Percentiles rank a stretch among this genome's conserved stretches.
Evolutionary conservation across 2,113 vertebrate species (phyloP).

Genomic region (Ochotona curzoniae): DNA sequence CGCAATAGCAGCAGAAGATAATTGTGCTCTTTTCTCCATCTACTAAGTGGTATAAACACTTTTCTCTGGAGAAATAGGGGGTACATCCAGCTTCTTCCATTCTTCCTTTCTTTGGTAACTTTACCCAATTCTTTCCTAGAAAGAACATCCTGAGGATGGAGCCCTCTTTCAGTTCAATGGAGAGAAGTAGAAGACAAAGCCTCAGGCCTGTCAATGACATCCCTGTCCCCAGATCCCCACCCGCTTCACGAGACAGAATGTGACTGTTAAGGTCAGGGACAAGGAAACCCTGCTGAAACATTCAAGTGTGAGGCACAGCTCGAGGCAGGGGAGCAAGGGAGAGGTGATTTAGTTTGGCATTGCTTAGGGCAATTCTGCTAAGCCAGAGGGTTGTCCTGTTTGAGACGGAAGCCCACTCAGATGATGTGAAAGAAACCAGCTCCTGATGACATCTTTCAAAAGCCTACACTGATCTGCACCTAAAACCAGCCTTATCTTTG

Average conservation of each 20-base stretch:
- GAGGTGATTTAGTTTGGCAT: not conserved
- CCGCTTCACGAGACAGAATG: not conserved
- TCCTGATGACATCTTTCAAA: not conserved
- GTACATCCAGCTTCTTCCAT: not conserved
- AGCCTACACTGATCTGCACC: not conserved
- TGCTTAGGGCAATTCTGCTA: not conserved
- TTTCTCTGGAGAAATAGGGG: not conserved
- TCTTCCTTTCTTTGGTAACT: not conserved
- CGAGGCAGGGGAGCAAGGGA: not conserved
- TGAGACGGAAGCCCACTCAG: not conserved
- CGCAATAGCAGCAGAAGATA: not conserved
- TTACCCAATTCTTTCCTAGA: not conserved
- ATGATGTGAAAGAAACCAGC: not conserved
- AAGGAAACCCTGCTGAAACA: not conserved
- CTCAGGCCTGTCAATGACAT: not conserved
- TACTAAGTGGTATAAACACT: not conserved
- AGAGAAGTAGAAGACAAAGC: not conserved
- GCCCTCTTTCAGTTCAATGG: not conserved
- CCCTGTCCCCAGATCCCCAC: not conserved
- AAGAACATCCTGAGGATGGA: not conserved
- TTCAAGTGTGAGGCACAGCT: no score
- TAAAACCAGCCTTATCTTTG: not conserved
- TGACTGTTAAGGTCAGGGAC: not conserved
- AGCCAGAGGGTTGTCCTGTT: not conserved
- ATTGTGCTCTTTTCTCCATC: not conserved